Evolutionary conservation across 2,888 invertebrate genomes (phyloP).

Genomic region (Rhingia campestris): DNA sequence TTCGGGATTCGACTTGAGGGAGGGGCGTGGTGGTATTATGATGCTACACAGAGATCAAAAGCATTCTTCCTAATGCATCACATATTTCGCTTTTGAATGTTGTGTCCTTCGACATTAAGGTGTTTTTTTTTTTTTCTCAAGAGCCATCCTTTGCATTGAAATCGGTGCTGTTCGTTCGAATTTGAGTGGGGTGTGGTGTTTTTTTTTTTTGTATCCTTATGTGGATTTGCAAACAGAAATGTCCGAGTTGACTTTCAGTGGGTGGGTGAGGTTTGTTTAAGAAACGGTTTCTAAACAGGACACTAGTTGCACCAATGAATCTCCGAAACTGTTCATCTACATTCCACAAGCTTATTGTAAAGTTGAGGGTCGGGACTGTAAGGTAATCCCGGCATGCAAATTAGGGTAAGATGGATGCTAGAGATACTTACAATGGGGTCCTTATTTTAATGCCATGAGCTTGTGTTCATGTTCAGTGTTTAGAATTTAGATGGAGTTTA

Average conservation of each 20-base stretch:
- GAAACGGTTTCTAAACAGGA: not conserved
- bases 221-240: not conserved
- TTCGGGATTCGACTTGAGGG: not conserved
- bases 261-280: too few relatives aligned
- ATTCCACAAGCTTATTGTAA: not conserved
- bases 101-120: not conserved
- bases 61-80: conserved; percentile 8
- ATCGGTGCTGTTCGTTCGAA: not conserved
- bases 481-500: not conserved
- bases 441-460: not conserved
- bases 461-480: not conserved
- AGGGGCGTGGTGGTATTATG: not conserved
- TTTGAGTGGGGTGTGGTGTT: conserved; percentile 9
- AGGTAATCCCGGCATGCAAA: conserved; percentile 20
- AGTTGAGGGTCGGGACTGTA: conserved; percentile 9
- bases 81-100: not conserved
- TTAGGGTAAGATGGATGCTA: not conserved
- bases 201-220: not conserved
- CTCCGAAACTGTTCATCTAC: not conserved
- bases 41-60: not conserved
- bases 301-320: conserved; percentile 35
- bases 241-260: too few relatives aligned
- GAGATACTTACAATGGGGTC: not conserved
- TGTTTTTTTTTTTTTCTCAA: conserved; percentile 7
- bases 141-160: conserved; percentile 22